A percentile compares a stretch with the other conserved stretches of the same genome.
These are phyloP conservation scores for Cantharis rufa DNA, from an alignment of 2,888 invertebrate genomes.

Conservation along the genomic window DNA sequence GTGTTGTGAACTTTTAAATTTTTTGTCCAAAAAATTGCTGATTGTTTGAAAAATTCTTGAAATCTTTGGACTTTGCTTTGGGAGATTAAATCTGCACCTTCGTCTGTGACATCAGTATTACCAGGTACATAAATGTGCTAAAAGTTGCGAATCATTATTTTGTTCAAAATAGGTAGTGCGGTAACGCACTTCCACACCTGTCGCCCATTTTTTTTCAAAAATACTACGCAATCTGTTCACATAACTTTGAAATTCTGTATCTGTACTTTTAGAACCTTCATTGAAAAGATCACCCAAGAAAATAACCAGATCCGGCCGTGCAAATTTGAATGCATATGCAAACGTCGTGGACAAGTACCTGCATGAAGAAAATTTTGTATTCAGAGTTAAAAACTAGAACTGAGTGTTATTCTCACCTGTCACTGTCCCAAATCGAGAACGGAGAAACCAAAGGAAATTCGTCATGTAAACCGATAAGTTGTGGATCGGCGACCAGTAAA, in stretches of 20 bases:
- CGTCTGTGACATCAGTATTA: conserved; percentile 97
- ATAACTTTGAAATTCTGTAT: conserved; percentile 72
- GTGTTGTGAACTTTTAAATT: conserved; percentile 76
- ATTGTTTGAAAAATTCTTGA: conserved; percentile 73
- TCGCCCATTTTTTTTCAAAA: background rate
- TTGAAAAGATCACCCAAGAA: conserved; percentile 95
- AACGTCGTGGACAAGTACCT: conserved; percentile 85
- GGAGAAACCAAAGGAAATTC: conserved; percentile 71
- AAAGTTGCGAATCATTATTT: conserved; percentile 36
- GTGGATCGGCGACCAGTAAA: conserved; percentile 82
- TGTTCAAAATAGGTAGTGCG: background rate
- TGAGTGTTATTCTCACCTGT: conserved; percentile 63
- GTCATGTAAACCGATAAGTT: conserved; percentile 81
- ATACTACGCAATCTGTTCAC: conserved; percentile 69
- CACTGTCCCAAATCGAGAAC: conserved; percentile 84
- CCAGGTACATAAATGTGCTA: conserved; percentile 89
- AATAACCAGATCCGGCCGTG: conserved; percentile 81
- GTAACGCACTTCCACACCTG: background rate
- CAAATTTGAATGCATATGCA: conserved; percentile 67
- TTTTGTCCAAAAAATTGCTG: conserved; percentile 64
- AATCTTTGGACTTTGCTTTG: conserved; percentile 73
- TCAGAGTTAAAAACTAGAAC: background rate
- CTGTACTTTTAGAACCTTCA: conserved; percentile 82
- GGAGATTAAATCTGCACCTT: conserved; percentile 71
- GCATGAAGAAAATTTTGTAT: conserved; percentile 43